Conservation (phyloP, 2,888 invertebrate genomes). For the Aspidiotus destructor region DNA sequence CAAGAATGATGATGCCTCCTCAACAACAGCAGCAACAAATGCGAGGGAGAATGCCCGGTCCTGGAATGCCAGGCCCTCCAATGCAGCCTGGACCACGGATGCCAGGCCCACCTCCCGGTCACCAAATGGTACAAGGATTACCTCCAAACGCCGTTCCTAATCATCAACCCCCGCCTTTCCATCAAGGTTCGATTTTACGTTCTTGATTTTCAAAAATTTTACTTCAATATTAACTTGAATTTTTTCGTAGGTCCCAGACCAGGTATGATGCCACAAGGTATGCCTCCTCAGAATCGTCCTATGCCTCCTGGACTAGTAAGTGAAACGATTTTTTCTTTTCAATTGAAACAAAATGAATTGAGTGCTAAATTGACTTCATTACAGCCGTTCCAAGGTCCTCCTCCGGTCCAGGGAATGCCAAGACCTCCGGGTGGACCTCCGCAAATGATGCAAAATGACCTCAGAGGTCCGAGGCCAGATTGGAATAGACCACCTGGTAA, state of each 20-base stretch:
- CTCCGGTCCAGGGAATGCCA: conserved; percentile 40
- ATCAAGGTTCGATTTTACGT: conserved; percentile 38
- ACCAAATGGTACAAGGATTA: conserved; percentile 39
- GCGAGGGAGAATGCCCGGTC: conserved; percentile 47
- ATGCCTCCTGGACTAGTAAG: conserved; percentile 45
- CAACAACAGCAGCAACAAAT: conserved; percentile 36
- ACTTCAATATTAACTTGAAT: background rate
- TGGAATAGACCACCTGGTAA: conserved; percentile 62
- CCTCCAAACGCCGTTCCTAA: conserved; percentile 44
- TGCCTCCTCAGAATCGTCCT: conserved; percentile 44
- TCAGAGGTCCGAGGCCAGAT: conserved; percentile 52
- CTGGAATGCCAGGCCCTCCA: conserved; percentile 48
- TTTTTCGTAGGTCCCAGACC: conserved; percentile 44
- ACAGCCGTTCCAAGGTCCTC: conserved; percentile 42
- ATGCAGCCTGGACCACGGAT: conserved; percentile 49
- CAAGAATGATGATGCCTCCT: conserved; percentile 36
- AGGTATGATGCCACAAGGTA: conserved; percentile 48
- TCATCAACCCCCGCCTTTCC: conserved; percentile 46
- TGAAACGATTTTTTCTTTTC: conserved; percentile 6
- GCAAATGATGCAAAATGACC: conserved; percentile 52
- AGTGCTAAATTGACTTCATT: no score
- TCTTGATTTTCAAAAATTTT: conserved; percentile 2
- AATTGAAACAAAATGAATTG: no score
- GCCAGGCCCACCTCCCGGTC: conserved; percentile 43
- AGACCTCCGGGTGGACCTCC: conserved; percentile 46